Base-by-base conservation (phyloP, 1,140 invertebrate genomes). In the Lepidurus apus region DNA sequence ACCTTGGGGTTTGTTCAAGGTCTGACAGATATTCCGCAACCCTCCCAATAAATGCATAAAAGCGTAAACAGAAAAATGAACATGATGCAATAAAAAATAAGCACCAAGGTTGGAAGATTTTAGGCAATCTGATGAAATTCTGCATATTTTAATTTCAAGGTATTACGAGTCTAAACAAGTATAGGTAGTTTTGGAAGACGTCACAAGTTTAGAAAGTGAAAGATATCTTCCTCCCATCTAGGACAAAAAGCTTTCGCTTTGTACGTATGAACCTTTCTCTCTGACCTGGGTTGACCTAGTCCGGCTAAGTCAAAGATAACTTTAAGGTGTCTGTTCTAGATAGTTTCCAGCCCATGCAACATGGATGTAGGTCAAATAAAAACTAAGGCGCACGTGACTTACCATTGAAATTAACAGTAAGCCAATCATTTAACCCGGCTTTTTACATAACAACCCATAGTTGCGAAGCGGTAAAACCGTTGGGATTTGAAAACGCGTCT, bases 181-280 rank as follows among this genome's bases (percentile, higher is more conserved):
- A 34, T 4, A 34, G 21, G 43, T n/a, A n/a, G n/a, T n/a, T 75
- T 75, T 75, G 4, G 11, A 21, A 75, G 7, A 77, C 17, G 44
- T 13, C 42, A 77, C 9, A 17, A 11, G 13, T 34, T 45, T 77
- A 42, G 24, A 77, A 26, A 47, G 47, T 45, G 75, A 77, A 77
- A 77, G 75, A 77, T 53, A 43, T 42, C 44, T 10, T 34, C 11
- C 10, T 76, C 21, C 11, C 45, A 21, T 34, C 34, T 7, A 65
- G 13, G 21, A 65, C 17, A 9, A 21, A 21, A 17, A 65, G 53
- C 53, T 65, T 65, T 65, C 13, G 53, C 53, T 17, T 65, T n/a
- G 1, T 21, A 4, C 3, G 3, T 4, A 3, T 4, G 34, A 34
- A 7, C 53, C 53, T 65, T 65, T 65, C 53, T n/a, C 47, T 65